Evolutionary conservation across 2,113 vertebrate genomes (phyloP), one percentile per base, ranked within the genome.

Genomic region (Anseranas semipalmata): DNA sequence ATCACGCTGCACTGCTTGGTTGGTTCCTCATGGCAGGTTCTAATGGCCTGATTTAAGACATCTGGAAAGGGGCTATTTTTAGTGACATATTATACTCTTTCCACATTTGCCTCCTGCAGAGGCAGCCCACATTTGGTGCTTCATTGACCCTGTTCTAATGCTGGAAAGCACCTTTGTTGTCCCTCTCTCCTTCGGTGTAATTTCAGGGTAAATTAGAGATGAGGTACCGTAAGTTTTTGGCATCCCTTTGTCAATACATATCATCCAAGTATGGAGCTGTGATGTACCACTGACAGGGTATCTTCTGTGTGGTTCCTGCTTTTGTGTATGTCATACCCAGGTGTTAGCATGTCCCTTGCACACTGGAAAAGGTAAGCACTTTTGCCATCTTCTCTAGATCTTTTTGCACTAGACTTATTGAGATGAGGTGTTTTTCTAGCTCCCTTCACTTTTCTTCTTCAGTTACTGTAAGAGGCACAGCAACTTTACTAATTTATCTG

Each of bases 401-500:
- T 74, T 88, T 73, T 48, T 67, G 37, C 12, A 10, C 20, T 30
- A n/a, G 24, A 59, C 37, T 28, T 12, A 15, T 46, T 45, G 68
- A 94, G 71, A 76, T 55, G 50, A 90, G 10, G 2, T 1, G 3
- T 58, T 58, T 78, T 90, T 56, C n/a, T 65, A 63, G 35, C 9
- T 50, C 14, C 16, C 77, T 74, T 59, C 45, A 20, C 66, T 93
- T 94, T 87, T 72, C 56, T 22, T 46, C 80, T 87, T 32, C 77
- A 73, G 70, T 75, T 92, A 89, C 78, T 78, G 56, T 84, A 94
- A 88, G 73, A 90, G 66, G 46, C 71, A 41, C 2, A 84, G 73
- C 86, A 86, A 95, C 96, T 94, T 94, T 33, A 75, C 84, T 83
- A 92, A 96, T 97, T 94, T 95, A 91, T 96, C 80, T 96, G 89